Conservation (phyloP, 2,888 invertebrate species). For the Pseudanteris insignis region DNA sequence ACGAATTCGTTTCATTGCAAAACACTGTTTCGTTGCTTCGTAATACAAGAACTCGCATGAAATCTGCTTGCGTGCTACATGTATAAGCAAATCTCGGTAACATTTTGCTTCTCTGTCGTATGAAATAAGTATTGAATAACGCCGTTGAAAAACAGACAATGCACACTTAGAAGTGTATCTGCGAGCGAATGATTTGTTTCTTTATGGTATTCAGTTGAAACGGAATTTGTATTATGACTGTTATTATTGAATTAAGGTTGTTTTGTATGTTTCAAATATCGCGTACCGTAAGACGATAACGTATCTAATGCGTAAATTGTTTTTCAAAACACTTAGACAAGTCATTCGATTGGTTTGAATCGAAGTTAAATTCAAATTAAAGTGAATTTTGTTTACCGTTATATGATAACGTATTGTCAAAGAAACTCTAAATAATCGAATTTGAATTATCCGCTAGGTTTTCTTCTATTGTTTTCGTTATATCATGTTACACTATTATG, state of each 20-base stretch:
- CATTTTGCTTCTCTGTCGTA: slow-evolving; percentile 12
- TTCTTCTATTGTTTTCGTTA: too few species aligned
- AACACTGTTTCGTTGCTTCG: slow-evolving; percentile 33
- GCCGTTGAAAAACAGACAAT: slow-evolving; percentile 10
- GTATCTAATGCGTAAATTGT: too few species aligned
- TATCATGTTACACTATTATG: too few species aligned
- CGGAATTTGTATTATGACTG: background rate
- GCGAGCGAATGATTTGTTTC: background rate
- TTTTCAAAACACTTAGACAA: too few species aligned
- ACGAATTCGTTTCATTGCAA: slow-evolving; percentile 42
- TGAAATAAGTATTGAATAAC: slow-evolving; percentile 25
- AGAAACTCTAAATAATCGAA: too few species aligned
- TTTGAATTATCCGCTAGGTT: too few species aligned
- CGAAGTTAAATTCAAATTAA: too few species aligned
- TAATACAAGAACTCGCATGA: slow-evolving; percentile 26
- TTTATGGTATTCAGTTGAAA: background rate
- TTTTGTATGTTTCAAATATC: too few species aligned
- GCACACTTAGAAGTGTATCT: background rate
- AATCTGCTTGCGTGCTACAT: slow-evolving; percentile 19
- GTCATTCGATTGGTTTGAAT: too few species aligned
- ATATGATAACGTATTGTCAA: too few species aligned
- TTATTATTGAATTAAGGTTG: background rate
- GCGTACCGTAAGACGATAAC: too few species aligned
- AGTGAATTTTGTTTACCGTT: too few species aligned
- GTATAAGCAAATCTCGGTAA: slow-evolving; percentile 20